Evolutionary conservation across 1,140 invertebrate genomes (phyloP).

Genomic region (Bombus ignitus): DNA sequence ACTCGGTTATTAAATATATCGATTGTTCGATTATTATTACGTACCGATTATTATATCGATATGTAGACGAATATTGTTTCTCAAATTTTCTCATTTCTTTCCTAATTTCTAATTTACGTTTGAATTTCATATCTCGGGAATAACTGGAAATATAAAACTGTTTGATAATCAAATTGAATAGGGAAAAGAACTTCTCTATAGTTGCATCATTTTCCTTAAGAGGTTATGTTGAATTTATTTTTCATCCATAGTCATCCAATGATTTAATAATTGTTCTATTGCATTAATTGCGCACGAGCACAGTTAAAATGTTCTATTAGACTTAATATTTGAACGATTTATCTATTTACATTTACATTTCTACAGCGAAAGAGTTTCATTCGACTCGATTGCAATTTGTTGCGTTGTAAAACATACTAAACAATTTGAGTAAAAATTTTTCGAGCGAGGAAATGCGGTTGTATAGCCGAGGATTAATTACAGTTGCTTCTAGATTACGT

Average conservation of each 20-base stretch:
- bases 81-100: background rate
- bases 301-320: background rate
- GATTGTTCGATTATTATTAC: background rate
- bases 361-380: no score
- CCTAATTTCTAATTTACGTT: background rate
- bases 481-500: conserved; percentile 56
- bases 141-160: no score
- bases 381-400: background rate
- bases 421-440: conserved; percentile 49
- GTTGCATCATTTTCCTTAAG: background rate
- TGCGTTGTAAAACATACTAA: background rate
- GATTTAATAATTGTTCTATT: background rate
- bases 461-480: conserved; percentile 44
- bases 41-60: background rate
- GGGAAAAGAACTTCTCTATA: no score
- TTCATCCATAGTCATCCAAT: background rate
- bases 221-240: background rate
- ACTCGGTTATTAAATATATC: background rate
- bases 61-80: background rate
- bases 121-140: background rate
- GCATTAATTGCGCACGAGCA: background rate
- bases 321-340: background rate
- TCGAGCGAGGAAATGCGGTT: conserved; percentile 50
- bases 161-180: no score
- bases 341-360: no score